Evolutionary conservation across 2,888 invertebrate species (phyloP).

Genomic region (Melieria omissa): DNA sequence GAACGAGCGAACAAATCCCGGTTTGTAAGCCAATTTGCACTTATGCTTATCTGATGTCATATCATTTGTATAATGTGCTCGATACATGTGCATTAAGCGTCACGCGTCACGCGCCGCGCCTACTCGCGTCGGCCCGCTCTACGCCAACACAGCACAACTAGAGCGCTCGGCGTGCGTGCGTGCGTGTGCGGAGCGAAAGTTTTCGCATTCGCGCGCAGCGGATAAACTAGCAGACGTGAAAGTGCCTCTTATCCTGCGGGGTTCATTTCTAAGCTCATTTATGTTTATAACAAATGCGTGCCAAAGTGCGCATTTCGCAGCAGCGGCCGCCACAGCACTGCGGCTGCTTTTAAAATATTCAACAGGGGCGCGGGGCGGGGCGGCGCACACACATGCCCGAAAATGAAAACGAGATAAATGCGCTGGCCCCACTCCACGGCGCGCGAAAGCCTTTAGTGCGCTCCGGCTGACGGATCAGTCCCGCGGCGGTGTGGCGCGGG

Average conservation of each 20-base stretch:
- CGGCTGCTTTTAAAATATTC: constrained; percentile 57
- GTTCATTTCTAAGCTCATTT: constrained; percentile 67
- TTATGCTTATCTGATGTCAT: constrained; percentile 68
- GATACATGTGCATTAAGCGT: constrained; percentile 52
- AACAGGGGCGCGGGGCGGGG: constrained; percentile 15
- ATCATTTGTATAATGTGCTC: constrained; percentile 66
- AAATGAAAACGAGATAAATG: not conserved
- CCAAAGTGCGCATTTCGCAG: constrained; percentile 55
- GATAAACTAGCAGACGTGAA: constrained; percentile 29
- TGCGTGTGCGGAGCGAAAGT: constrained; percentile 35
- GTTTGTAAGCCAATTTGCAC: constrained; percentile 68
- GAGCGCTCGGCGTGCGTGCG: constrained; percentile 1
- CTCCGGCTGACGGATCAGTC: constrained; percentile 34
- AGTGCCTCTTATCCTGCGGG: constrained; percentile 60
- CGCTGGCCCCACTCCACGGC: not conserved
- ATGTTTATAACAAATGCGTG: constrained; percentile 67
- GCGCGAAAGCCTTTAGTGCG: not conserved
- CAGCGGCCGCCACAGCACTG: constrained; percentile 19
- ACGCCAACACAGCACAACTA: not conserved
- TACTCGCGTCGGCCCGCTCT: not conserved
- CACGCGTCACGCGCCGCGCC: not conserved
- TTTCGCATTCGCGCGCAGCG: constrained; percentile 12
- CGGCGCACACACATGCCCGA: not conserved
- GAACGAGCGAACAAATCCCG: constrained; percentile 59
- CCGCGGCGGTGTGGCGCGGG: constrained; percentile 41